Evolutionary conservation across 1,140 invertebrate genomes (phyloP), one percentile per base, ranked within the genome.

Genomic region (Daktulosphaira vitifoliae): DNA sequence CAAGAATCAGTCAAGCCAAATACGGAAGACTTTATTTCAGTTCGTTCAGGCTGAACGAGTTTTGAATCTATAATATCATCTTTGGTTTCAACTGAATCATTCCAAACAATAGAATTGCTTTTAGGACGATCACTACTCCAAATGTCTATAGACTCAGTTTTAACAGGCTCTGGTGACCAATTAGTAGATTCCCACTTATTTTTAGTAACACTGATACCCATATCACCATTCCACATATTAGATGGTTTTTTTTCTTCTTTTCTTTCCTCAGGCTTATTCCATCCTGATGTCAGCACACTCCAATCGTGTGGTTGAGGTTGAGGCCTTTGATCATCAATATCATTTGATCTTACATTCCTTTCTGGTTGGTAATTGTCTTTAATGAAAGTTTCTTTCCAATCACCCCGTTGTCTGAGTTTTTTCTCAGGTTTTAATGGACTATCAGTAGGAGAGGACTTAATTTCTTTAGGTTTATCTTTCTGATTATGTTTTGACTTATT

Each of bases 381-480:
- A 16, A 62, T 62, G 11, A 62, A 62, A n/a, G 56, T 62, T 62
- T 62, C 56, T 8, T 62, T 62, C 56, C 56, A 62, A 16, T 62
- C 56, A 48, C 56, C 56, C 11, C 56, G 42, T 26, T 62, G 56
- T 16, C 56, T 48, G 29, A 62, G 56, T 33, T 62, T 62, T 62
- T 62, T 62, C 18, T 62, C 56, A 16, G 56, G 56, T 13, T 62
- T 62, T 7, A 62, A 42, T 5, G 56, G 56, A 48, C 56, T 62
- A 26, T 62, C 56, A 62, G 56, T 33, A 15, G 56, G 56, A 22
- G 42, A 62, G 7, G 25, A 42, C 46, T 62, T 62, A 15, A 39
- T 62, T 46, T 62, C 56, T n/a, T 62, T 62, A 46, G 56, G 56
- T 62, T 62, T 62, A n/a, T 62, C 56, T 48, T 62, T 62, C 46